Percentiles rank a stretch among this genome's conserved stretches.
These are phyloP conservation scores for Ellobium chinense DNA, from an alignment of 2,888 invertebrate genomes.

Conservation along the genomic window DNA sequence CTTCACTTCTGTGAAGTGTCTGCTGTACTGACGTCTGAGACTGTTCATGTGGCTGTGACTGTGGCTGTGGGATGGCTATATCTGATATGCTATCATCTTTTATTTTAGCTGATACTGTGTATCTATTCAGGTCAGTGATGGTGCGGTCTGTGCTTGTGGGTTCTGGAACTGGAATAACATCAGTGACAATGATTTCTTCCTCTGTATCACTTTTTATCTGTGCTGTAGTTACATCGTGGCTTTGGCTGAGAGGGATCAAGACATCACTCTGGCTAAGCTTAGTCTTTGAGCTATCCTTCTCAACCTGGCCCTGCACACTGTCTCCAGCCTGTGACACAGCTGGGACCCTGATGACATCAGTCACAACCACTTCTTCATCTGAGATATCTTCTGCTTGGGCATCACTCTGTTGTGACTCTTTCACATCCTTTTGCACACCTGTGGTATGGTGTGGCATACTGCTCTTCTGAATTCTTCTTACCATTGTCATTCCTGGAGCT, in stretches of 20 bases:
- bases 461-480: not conserved
- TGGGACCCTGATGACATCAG: conserved; percentile 2
- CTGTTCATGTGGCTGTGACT: no score
- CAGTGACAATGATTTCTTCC: not conserved
- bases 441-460: no score
- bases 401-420: not conserved
- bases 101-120: no score
- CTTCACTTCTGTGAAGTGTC: no score
- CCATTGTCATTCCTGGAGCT: not conserved
- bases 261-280: not conserved
- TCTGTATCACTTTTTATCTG: not conserved
- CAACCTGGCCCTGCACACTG: not conserved
- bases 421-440: no score
- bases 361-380: not conserved
- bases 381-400: not conserved
- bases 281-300: not conserved
- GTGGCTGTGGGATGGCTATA: no score
- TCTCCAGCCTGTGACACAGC: not conserved
- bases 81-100: no score
- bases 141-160: no score
- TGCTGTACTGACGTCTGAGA: no score
- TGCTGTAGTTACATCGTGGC: not conserved
- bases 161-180: not conserved
- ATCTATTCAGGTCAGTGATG: no score
- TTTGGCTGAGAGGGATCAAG: not conserved